Base-by-base conservation (phyloP, 2,797 vertebrate species). In the Sciurus vulgaris region DNA sequence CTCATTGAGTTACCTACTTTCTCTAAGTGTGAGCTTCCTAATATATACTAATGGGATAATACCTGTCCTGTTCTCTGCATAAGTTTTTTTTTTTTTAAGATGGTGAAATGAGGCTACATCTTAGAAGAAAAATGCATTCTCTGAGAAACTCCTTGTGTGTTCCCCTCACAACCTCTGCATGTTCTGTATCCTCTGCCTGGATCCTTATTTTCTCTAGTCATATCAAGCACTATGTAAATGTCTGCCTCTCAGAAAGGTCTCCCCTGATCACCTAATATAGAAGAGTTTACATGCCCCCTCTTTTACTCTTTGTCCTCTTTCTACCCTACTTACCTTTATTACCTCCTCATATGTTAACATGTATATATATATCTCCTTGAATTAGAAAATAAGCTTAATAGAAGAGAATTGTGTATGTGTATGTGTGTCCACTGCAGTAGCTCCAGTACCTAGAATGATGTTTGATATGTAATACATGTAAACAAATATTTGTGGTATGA, bases 71-170 rank as follows among this genome's bases (percentile, higher is more conserved):
- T 79, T 74, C 26, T 70, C 41, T 78, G 15, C 51, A 15, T 22
- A 12, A 14, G 2, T 54, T 51, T 83, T 51, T 73, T 91, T 54
- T 51, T 83, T 51, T 73, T 91, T 89, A 86, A 82, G 90, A 86
- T 20, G 13, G 30, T 65, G 35, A 76, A 73, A 26, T 59, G 86
- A 95, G 41, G 47, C 59, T 41, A 28, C 26, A 28, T 74, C 20
- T 24, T 63, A 10, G 18, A 83, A 94, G 61, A 61, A 14, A 73
- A 85, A 65, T 12, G 11, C 35, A 54, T 47, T 35, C 70, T 86
- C 33, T 84, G 30, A 83, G 78, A 38, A 93, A 44, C 4, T 54
- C 72, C 35, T 73, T 35, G 38, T 41, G 3, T 89, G 38, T 72
- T n/a, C n/a, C 12, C 12, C 6, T 56, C 2, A 4, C 3, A 22